These are phyloP conservation scores for Corapipo altera DNA, from an alignment of 2,113 vertebrate species.

Conservation along the genomic window DNA sequence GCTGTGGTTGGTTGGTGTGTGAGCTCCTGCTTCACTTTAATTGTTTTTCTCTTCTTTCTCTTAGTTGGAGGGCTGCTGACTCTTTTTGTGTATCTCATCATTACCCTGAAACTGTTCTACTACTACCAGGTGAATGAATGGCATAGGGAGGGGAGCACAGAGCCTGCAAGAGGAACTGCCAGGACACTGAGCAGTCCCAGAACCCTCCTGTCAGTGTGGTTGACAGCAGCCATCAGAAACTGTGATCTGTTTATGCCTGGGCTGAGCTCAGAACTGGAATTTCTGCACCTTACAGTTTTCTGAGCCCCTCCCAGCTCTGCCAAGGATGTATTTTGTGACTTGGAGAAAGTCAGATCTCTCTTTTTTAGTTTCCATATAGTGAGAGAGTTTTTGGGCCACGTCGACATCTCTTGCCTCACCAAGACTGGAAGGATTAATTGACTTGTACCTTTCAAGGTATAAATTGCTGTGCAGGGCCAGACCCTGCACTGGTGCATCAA, in stretches of 20 bases:
- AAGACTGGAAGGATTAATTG: not conserved
- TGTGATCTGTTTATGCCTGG: not conserved
- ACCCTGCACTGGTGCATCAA: not conserved
- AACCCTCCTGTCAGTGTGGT: accelerated
- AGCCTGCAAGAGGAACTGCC: not conserved
- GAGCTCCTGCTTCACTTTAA: not conserved
- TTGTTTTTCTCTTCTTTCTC: not conserved
- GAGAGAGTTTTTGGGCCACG: not conserved
- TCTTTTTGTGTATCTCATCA: conserved; percentile 10
- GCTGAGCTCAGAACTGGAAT: not conserved
- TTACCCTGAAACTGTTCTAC: conserved; percentile 57
- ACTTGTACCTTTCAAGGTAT: not conserved
- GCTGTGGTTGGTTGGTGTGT: not conserved
- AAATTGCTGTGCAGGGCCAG: not conserved
- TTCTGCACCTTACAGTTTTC: not conserved
- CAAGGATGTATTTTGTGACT: not conserved
- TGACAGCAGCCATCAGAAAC: not conserved
- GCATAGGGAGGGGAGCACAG: not conserved
- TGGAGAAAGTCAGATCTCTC: not conserved
- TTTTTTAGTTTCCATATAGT: not conserved
- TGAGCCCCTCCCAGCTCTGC: not conserved
- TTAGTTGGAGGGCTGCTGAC: conserved; percentile 38
- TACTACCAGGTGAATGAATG: conserved; percentile 44
- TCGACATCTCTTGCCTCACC: not conserved
- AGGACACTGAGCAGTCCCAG: not conserved